phyloP scores from a whole-genome alignment of 2,113 vertebrate species.

The Indicator maculatus region DNA sequence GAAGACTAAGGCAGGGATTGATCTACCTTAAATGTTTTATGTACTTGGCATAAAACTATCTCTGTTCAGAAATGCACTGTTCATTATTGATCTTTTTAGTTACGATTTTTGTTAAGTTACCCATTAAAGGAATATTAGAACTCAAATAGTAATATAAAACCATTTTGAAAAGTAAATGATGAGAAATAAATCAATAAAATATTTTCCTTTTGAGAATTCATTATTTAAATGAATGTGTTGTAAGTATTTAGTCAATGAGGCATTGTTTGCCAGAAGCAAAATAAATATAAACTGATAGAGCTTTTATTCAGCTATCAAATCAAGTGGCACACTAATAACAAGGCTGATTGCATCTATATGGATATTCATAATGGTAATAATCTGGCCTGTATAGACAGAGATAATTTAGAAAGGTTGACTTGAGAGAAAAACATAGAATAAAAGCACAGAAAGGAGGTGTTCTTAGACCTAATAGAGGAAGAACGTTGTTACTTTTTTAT shows the following conservation, averaged over 20 bases:
- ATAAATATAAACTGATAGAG: background rate
- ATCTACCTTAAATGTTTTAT: background rate
- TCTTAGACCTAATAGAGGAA: background rate
- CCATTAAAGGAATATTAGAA: background rate
- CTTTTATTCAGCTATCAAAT: background rate
- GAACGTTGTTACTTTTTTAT: background rate
- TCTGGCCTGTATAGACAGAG: background rate
- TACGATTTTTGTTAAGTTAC: background rate
- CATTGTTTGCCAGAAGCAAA: background rate
- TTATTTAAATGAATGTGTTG: background rate
- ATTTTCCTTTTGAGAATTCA: background rate
- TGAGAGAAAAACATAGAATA: background rate
- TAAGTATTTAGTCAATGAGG: background rate
- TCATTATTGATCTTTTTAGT: background rate
- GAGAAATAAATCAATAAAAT: background rate
- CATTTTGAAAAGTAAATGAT: background rate
- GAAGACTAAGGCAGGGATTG: background rate
- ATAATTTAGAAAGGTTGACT: background rate
- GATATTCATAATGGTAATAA: background rate
- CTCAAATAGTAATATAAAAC: background rate
- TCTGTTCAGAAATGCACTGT: background rate
- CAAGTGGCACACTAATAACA: background rate
- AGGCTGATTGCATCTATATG: background rate
- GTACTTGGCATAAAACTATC: accelerated
- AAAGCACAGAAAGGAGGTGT: background rate